A percentile compares a stretch with the other conserved stretches of the same genome.
phyloP scores from a whole-genome alignment of 2,113 vertebrate species.

The Otolemur garnettii region DNA sequence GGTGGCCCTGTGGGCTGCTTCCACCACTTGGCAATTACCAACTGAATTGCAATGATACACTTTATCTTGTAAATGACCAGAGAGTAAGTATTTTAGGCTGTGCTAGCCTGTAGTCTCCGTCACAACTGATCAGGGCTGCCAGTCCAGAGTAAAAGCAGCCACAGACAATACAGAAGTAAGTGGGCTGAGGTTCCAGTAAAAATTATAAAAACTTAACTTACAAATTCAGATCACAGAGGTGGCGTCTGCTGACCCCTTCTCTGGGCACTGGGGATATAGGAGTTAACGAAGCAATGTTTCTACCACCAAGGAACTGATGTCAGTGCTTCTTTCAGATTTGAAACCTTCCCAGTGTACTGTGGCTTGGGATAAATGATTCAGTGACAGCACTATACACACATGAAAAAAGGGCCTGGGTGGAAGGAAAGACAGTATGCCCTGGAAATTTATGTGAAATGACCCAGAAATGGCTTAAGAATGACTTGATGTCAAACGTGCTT shows the following conservation, averaged over 20 bases:
- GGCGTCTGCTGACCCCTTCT: neutral
- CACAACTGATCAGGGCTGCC: neutral
- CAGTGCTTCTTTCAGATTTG: conserved; percentile 20
- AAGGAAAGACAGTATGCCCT: neutral
- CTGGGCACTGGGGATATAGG: neutral
- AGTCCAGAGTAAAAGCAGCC: neutral
- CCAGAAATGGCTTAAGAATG: neutral
- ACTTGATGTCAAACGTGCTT: neutral
- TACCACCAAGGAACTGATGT: neutral
- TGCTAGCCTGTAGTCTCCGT: neutral
- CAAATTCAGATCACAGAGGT: neutral
- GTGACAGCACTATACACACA: neutral
- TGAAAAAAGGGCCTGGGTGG: neutral
- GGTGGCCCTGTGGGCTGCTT: too few relatives aligned
- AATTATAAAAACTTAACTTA: neutral
- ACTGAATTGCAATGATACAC: too few relatives aligned
- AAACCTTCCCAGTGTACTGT: neutral
- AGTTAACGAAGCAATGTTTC: neutral
- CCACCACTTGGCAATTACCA: too few relatives aligned
- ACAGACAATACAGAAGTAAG: neutral
- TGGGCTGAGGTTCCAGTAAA: neutral
- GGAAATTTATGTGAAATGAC: conserved; percentile 10
- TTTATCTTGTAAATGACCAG: neutral
- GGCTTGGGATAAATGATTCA: conserved; percentile 11
- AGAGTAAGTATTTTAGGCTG: conserved; percentile 37